Evolutionary conservation across 2,113 vertebrate genomes (phyloP).

Genomic region (Hippoglossus stenolepis): DNA sequence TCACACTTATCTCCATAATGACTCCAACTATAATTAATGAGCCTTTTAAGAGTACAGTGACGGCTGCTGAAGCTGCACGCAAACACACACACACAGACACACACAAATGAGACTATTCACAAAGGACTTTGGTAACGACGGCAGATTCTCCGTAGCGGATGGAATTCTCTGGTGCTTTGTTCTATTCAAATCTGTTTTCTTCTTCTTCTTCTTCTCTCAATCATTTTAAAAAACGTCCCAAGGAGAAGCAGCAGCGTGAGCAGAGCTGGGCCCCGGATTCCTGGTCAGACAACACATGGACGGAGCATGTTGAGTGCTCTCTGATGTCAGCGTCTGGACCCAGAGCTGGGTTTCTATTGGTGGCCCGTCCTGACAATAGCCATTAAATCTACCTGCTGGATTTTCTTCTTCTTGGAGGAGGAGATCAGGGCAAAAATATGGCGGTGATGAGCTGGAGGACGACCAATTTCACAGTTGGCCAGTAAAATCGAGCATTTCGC

Average conservation of each 20-base stretch:
- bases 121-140: constrained; percentile 5
- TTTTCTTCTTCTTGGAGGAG: too few relatives aligned
- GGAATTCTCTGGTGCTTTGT: constrained; percentile 10
- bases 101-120: constrained; percentile 35
- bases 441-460: too few relatives aligned
- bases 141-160: constrained; percentile 30
- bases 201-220: background rate
- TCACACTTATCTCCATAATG: constrained; percentile 75
- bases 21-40: constrained; percentile 73
- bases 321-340: too few relatives aligned
- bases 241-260: background rate
- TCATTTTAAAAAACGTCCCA: background rate
- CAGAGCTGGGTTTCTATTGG: too few relatives aligned
- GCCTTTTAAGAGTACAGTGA: constrained; percentile 67
- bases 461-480: too few relatives aligned
- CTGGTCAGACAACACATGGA: background rate
- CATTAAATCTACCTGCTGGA: too few relatives aligned
- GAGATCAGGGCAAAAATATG: too few relatives aligned
- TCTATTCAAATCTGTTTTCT: background rate
- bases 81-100: constrained; percentile 30
- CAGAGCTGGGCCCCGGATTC: background rate
- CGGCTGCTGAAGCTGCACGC: constrained; percentile 26
- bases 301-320: background rate
- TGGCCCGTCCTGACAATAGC: too few relatives aligned
- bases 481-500: too few relatives aligned